Conservation (phyloP, 1,140 invertebrate genomes). For the Littorina saxatilis region DNA sequence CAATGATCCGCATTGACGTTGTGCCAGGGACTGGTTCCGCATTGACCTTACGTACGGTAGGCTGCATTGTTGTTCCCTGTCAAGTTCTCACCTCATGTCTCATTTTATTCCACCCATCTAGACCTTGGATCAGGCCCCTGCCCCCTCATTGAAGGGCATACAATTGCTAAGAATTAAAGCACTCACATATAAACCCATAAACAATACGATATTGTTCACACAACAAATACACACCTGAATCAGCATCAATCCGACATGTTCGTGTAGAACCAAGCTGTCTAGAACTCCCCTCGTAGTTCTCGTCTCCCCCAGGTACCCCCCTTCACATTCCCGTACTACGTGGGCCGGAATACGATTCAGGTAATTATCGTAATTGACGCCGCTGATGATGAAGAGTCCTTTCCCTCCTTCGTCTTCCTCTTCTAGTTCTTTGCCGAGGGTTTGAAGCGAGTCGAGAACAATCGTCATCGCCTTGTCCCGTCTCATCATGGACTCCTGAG, state of each 20-base stretch:
- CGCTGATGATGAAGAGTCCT: constrained; percentile 27
- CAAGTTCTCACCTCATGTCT: no score
- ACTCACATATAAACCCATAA: no score
- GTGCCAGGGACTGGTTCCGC: no score
- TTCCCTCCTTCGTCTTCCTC: background rate
- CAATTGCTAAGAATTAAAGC: no score
- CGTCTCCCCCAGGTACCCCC: background rate
- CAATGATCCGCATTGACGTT: no score
- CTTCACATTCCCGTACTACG: background rate
- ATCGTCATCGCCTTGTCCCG: constrained; percentile 14
- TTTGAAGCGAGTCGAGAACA: constrained; percentile 18
- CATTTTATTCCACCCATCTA: no score
- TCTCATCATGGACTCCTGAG: constrained; percentile 7
- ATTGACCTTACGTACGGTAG: no score
- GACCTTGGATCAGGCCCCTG: no score
- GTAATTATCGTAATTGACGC: constrained; percentile 35
- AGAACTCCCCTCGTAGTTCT: background rate
- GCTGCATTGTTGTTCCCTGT: no score
- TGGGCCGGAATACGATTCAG: constrained; percentile 8
- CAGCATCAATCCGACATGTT: constrained; percentile 2
- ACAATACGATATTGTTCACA: background rate
- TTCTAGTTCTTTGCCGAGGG: constrained; percentile 5
- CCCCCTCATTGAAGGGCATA: background rate
- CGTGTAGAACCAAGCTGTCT: constrained; percentile 23
- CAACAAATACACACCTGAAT: constrained; percentile 8